Conservation (phyloP, 2,113 vertebrate genomes). For the Psammodynastes pulverulentus region DNA sequence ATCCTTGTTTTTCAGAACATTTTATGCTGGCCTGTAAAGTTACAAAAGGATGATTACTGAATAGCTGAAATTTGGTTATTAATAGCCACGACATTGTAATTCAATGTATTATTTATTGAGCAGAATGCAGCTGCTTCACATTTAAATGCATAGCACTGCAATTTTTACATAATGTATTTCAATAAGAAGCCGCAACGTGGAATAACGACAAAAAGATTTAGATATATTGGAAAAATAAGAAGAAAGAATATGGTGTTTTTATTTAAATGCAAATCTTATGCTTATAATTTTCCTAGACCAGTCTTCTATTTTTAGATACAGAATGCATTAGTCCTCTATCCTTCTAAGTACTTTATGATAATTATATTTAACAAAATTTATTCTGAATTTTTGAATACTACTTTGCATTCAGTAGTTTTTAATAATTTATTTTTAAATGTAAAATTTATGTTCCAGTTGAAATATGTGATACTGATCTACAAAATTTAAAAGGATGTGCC, state of each 20-base stretch:
- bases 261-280: background rate
- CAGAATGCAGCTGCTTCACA: background rate
- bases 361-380: background rate
- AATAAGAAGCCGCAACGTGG: background rate
- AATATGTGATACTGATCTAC: background rate
- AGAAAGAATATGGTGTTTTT: background rate
- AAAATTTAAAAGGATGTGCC: constrained; percentile 1
- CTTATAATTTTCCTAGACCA: background rate
- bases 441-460: background rate
- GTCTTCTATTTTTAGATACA: background rate
- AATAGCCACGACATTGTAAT: background rate
- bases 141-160: background rate
- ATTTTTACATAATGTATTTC: background rate
- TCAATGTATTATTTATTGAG: background rate
- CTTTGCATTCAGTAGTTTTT: background rate
- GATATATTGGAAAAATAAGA: background rate
- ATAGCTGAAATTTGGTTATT: background rate
- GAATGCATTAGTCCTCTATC: background rate
- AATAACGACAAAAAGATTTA: background rate
- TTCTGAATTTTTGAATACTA: background rate
- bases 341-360: background rate
- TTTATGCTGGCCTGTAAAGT: background rate
- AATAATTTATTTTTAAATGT: constrained; percentile 2
- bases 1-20: background rate
- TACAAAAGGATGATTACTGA: background rate